Evolutionary conservation across 2,888 invertebrate genomes (phyloP), one percentile per base, ranked within the genome.

Genomic region (Platycheirus rosarum): DNA sequence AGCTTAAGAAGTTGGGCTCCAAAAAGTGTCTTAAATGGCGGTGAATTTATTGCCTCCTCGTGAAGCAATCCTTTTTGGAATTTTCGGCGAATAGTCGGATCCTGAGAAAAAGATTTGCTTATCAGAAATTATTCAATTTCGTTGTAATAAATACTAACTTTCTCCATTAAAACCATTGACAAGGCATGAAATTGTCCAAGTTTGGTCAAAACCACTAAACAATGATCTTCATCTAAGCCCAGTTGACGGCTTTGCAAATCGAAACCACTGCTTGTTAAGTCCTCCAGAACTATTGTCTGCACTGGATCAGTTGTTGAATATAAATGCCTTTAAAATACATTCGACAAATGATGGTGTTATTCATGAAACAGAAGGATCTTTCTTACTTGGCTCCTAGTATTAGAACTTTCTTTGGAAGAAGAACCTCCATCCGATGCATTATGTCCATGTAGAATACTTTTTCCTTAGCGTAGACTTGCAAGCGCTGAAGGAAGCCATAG

Each of bases 111-210:
- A 1, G 20, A n/a, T n/a, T n/a, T n/a, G n/a, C n/a, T n/a, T n/a
- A n/a, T n/a, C n/a, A n/a, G n/a, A n/a, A n/a, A n/a, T n/a, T n/a
- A n/a, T n/a, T n/a, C n/a, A n/a, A n/a, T n/a, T n/a, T n/a, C n/a
- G n/a, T n/a, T n/a, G n/a, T n/a, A n/a, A n/a, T n/a, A n/a, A n/a
- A n/a, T 4, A 20, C 32, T 80, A 87, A 92, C 92, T 88, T 90
- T 91, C 80, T 92, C 91, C 44, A 89, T 90, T 85, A 92, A 87
- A 18, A 91, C 89, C 73, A 93, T 91, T 0, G 93, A 92, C 4
- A 91, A 88, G 0, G 92, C 93, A 86, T 93, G 93, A 85, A 92
- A 92, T 75, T 89, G 89, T 0, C 92, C 93, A 80, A 93, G 84
- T 86, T 92, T 92, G 48, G 89, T 88, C 65, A 93, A 86, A 0